phyloP scores from a whole-genome alignment of 2,888 invertebrate genomes.

The Nemotelus nigrinus region DNA sequence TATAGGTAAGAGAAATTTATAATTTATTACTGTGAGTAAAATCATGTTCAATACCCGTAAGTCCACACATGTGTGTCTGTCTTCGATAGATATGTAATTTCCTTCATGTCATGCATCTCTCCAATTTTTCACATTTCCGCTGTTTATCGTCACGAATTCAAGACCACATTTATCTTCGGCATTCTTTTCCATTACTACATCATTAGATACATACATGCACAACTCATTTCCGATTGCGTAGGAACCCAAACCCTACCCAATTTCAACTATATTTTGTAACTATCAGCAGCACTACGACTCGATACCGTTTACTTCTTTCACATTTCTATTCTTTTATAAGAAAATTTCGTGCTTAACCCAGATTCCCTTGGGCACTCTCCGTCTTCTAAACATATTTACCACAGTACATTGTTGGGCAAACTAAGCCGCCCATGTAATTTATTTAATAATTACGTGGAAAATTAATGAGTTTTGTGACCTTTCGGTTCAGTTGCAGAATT shows the following conservation, averaged over 20 bases:
- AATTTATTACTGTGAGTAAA: not conserved
- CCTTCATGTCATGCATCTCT: too few species aligned
- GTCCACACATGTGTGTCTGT: too few species aligned
- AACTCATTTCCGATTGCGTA: too few species aligned
- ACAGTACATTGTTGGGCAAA: too few species aligned
- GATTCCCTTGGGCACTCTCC: not conserved
- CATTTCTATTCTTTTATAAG: too few species aligned
- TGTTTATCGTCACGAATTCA: too few species aligned
- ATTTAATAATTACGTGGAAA: conserved; percentile 30
- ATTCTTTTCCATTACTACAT: not conserved
- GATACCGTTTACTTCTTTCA: not conserved
- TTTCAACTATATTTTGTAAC: not conserved
- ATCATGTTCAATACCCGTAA: too few species aligned
- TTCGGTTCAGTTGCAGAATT: conserved; percentile 31
- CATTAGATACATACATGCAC: not conserved
- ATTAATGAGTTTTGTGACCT: conserved; percentile 41
- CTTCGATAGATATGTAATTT: too few species aligned
- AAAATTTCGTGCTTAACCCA: conserved; percentile 21
- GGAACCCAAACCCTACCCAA: too few species aligned
- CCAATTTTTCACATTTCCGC: too few species aligned
- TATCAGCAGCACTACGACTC: conserved; percentile 8
- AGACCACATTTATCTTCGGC: not conserved
- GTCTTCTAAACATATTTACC: too few species aligned
- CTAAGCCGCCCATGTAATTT: too few species aligned
- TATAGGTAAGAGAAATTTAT: conserved; percentile 54